These are phyloP conservation scores for Hiodon tergisus DNA, from an alignment of 2,113 vertebrate species.

Conservation along the genomic window DNA sequence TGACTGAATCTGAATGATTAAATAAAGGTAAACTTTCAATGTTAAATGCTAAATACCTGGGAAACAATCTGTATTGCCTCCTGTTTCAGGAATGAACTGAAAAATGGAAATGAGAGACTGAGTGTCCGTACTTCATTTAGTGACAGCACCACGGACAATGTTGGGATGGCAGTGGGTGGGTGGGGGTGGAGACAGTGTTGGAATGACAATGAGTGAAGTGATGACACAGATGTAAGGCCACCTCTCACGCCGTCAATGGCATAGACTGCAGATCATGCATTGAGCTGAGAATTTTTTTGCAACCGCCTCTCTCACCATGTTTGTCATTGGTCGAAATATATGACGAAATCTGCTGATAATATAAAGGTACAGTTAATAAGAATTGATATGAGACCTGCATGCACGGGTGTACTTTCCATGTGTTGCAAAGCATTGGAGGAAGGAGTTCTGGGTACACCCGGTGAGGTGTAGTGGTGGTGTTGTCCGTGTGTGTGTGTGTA, in stretches of 20 bases:
- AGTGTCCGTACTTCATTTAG: not conserved
- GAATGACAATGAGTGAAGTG: not conserved
- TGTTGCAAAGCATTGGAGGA: no score
- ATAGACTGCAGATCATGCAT: not conserved
- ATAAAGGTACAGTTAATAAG: no score
- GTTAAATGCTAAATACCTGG: constrained; percentile 5
- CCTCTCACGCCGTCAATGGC: not conserved
- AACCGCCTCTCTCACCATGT: not conserved
- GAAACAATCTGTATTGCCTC: not conserved
- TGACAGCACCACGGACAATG: not conserved
- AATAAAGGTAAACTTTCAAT: not conserved
- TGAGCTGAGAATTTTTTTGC: not conserved
- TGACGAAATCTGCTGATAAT: no score
- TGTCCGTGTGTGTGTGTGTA: no score
- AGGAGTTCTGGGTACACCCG: no score
- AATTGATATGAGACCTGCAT: no score
- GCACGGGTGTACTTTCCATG: no score
- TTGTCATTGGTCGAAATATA: no score
- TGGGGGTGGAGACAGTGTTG: not conserved
- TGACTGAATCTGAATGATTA: not conserved
- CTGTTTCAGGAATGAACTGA: constrained; percentile 2
- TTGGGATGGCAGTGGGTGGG: not conserved
- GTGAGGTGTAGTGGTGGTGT: no score
- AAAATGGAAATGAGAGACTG: not conserved
- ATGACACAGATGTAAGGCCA: not conserved